Evolutionary conservation across 2,113 vertebrate genomes (phyloP), one percentile per base, ranked within the genome.

Genomic region (Morone chrysops): DNA sequence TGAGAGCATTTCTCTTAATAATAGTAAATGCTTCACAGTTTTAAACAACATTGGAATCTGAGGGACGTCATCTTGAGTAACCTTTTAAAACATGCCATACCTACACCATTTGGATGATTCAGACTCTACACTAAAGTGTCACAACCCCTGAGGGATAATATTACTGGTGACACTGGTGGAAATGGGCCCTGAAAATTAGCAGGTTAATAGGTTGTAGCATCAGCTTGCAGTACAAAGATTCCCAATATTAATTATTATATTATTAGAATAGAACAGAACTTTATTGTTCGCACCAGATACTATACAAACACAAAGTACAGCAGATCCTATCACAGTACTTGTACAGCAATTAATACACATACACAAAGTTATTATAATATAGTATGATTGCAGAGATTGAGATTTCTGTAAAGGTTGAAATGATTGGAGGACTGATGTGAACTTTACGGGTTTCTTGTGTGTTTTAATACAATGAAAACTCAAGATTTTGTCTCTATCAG

Each of bases 401-500:
- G 20, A 13, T 36, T 59, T 60, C 3, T 41, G 41, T 74, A 31
- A 38, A 62, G 41, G 59, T 22, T 57, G 18, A 66, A 61, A 67
- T 78, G 47, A 3, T 31, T 31, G 31, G 31, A 31, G 31, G 31
- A 47, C 45, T 76, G 38, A 65, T 54, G 40, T 67, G 17, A 8
- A 75, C 38, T 51, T 51, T 17, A 65, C 18, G 3, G n/a, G 8
- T 66, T 72, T 71, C 51, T 75, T 77, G 0, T 56, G 16, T 20
- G 40, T 69, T 67, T 72, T 41, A 65, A 16, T 76, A 60, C 66
- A 80, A 80, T 66, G 48, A 56, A 47, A 80, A 69, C 36, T 83
- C 79, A 81, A 83, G 82, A 73, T 75, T 83, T 70, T 79, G 47
- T 73, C 14, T 73, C 60, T 81, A 59, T 57, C 16, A 48, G 13